Base-by-base conservation (phyloP, 2,113 vertebrate species). In the Sciurus niger region DNA sequence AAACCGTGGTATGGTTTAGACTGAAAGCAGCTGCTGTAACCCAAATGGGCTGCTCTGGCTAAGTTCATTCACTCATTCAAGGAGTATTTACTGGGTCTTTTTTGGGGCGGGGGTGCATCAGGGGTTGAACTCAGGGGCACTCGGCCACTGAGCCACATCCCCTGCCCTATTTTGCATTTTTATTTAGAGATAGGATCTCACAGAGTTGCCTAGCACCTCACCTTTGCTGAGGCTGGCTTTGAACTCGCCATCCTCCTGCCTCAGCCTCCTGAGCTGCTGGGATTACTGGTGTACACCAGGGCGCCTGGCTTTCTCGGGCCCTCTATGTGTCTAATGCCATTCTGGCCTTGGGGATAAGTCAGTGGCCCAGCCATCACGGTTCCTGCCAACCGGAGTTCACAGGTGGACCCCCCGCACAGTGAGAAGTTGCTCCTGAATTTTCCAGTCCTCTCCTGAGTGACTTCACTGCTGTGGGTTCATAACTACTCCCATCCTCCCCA, bases 381-480 rank as follows among this genome's bases (percentile, higher is more conserved):
- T 53, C 10, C 86, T 20, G 51, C 14, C 30, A 2, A 0, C 10
- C 34, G 22, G 53, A 14, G 13, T 22, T 30, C 4, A 20, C 34
- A 22, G 28, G 0, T 8, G 22, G 51, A 30, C 12, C 9, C 2
- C 22, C 34, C 37, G 14, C 0, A 40, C 60, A 24, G 4, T 0
- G 46, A 74, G 53, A 43, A 4, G 1, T 0, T 12, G 30, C 10
- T 32, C 48, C 18, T 0, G 30, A n/a, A 5, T 10, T 1, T 3
- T 3, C 63, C 3, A 0, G 40, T 3, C 79, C 34, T 51, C 14
- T 28, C 28, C 28, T 11, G 34, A 25, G 34, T 32, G 18, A 3
- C 9, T 37, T 46, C 2, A 11, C 84, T 18, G 40, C 73, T 68
- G 28, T 2, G 34, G 40, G 8, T 32, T 4, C 2, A 2, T 2